Base-by-base conservation (phyloP, 2,888 invertebrate genomes). In the Dicroscelio sp. region DNA sequence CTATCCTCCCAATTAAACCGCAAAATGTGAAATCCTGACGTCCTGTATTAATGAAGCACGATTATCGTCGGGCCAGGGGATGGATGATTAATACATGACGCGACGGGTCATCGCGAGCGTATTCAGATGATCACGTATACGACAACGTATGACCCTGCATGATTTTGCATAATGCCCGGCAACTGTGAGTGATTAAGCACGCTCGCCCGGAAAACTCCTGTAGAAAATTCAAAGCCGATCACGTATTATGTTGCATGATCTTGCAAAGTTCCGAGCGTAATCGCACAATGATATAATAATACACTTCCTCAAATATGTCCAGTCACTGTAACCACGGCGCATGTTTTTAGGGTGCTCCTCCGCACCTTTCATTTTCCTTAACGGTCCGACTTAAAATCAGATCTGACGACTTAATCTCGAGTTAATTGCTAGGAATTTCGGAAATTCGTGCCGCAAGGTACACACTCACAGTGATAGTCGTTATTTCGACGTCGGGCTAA, bases 221-320 rank as follows among this genome's bases (percentile, higher is more conserved):
- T 43, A 55, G 82, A 67, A 82, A 65, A 87, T 80, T 82, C 75
- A 43, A 87, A 82, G 63, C 25, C 67, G 71, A 79, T 73, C 82
- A 52, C 63, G 87, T 67, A 82, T 87, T 80, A 87, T 82, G 80
- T 14, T 27, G 48, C 65, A 80, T 87, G 87, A 87, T 87, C 82
- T 8, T 82, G 87, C 87, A 87, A 33, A 35, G 86, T 69, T 35
- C 17, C 6, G n/a, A 35, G 6, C 60, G 52, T 38, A 80, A 71
- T 86, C 63, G 79, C 78, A 65, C 65, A 65, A 80, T 73, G 82
- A 82, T 82, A 87, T 76, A 82, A 87, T 87, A 87, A 87, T 87
- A 76, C 20, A 76, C 75, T 73, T 35, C 65, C 65, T 23, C 14
- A 33, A 80, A 71, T 48, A 30, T 75, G 86, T 80, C 43, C 60